Evolutionary conservation across 2,888 invertebrate species (phyloP).

Genomic region (Sabatieria punctata): DNA sequence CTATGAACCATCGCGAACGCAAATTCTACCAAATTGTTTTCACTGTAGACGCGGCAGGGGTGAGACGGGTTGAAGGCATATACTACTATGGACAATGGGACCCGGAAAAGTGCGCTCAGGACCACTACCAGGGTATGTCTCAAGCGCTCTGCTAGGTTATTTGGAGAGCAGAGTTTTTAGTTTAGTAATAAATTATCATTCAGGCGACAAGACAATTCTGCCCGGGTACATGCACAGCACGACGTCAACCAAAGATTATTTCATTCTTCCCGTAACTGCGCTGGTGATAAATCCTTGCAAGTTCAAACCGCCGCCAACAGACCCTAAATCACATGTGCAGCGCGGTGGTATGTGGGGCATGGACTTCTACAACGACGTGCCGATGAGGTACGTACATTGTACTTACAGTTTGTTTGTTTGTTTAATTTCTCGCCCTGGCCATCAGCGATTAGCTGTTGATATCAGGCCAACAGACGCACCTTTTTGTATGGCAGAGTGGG

Average conservation of each 20-base stretch:
- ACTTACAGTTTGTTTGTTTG: no score
- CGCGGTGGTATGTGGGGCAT: slow-evolving; percentile 29
- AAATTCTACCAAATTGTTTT: slow-evolving; percentile 28
- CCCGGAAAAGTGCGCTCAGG: slow-evolving; percentile 22
- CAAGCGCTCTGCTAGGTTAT: no score
- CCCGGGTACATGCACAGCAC: slow-evolving; percentile 30
- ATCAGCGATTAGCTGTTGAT: no score
- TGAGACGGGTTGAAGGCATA: slow-evolving; percentile 24
- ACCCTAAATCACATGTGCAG: slow-evolving; percentile 21
- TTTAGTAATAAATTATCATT: no score
- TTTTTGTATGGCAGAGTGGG: no score
- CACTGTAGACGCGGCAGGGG: slow-evolving; percentile 24
- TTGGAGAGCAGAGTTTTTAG: no score
- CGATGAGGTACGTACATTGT: slow-evolving; percentile 25
- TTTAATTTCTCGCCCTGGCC: no score
- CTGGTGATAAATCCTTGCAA: slow-evolving; percentile 29
- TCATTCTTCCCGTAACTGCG: slow-evolving; percentile 28
- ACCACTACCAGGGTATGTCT: no score
- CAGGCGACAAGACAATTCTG: slow-evolving; percentile 26
- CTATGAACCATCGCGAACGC: slow-evolving; percentile 28
- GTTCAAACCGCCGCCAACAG: slow-evolving; percentile 26
- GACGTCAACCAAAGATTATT: slow-evolving; percentile 26
- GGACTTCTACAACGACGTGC: slow-evolving; percentile 29
- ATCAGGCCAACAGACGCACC: no score
- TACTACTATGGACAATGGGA: slow-evolving; percentile 29